Percentiles rank a stretch among this genome's conserved stretches.
Conservation (phyloP, 92 coral and sea anemone genomes). For the Zoanthus solanderi region DNA sequence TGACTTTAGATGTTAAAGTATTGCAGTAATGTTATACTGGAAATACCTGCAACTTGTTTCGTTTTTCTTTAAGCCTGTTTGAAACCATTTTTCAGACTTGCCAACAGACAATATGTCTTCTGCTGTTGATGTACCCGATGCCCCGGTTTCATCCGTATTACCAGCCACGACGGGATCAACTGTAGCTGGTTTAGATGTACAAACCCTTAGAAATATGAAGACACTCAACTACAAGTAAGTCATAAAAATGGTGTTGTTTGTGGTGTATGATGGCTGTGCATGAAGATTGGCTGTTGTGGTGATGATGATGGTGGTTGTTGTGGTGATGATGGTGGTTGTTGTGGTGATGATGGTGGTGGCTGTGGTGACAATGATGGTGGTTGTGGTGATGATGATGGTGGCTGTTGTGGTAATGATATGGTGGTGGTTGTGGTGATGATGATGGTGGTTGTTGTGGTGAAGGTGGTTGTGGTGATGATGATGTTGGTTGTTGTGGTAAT, state of each 20-base stretch:
- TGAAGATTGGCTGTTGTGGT: background rate
- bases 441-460: background rate
- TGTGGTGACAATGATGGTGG: background rate
- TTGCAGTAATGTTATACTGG: too few relatives aligned
- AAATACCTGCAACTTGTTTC: background rate
- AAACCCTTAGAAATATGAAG: constrained; percentile 78
- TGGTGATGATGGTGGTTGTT: background rate
- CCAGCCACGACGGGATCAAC: constrained; percentile 70
- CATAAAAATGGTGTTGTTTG: background rate
- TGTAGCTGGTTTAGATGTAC: constrained; percentile 75
- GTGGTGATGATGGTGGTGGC: background rate
- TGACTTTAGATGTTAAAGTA: too few relatives aligned
- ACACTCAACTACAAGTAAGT: constrained; percentile 71
- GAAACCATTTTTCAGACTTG: background rate
- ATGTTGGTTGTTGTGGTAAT: background rate
- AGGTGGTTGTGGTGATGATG: background rate
- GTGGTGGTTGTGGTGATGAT: background rate
- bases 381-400: background rate
- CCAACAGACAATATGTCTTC: constrained; percentile 30
- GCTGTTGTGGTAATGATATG: background rate
- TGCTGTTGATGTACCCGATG: constrained; percentile 57
- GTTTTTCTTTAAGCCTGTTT: background rate
- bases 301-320: background rate
- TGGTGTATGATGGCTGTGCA: background rate
- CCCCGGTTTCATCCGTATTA: constrained; percentile 49